Percentiles rank a stretch among this genome's conserved stretches.
phyloP scores from a whole-genome alignment of 1,140 invertebrate species.

The Drosophila yakuba region DNA sequence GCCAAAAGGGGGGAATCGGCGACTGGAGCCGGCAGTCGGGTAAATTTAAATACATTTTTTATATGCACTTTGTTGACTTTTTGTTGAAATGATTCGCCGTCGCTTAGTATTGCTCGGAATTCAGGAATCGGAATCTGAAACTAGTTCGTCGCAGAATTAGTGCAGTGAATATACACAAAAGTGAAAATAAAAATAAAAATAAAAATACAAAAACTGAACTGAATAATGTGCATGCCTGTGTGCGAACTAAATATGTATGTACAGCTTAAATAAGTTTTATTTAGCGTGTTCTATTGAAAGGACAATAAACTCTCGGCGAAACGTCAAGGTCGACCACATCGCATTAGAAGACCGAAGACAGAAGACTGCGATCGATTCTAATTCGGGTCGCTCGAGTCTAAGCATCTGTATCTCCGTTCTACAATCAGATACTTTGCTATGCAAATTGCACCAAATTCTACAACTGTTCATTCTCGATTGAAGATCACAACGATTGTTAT shows the following conservation, averaged over 20 bases:
- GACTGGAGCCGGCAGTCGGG: constrained; percentile 33
- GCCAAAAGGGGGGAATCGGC: not conserved
- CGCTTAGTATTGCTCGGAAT: constrained; percentile 31
- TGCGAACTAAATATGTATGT: constrained; percentile 27
- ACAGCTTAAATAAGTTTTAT: constrained; percentile 64
- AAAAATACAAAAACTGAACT: constrained; percentile 11
- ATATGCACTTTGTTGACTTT: constrained; percentile 73
- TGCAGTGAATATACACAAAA: constrained; percentile 68
- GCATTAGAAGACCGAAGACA: constrained; percentile 62
- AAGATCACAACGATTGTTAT: not conserved
- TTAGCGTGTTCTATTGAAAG: constrained; percentile 83
- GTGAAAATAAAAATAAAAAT: not conserved
- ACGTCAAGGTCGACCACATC: constrained; percentile 77
- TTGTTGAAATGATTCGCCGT: constrained; percentile 1
- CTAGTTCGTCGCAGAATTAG: constrained; percentile 75
- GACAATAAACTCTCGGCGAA: constrained; percentile 77
- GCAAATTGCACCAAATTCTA: constrained; percentile 10
- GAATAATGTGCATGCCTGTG: constrained; percentile 53
- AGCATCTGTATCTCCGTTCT: constrained; percentile 21
- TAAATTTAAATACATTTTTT: constrained; percentile 72
- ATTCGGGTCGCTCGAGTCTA: constrained; percentile 16
- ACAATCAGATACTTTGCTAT: constrained; percentile 14
- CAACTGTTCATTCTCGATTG: not conserved
- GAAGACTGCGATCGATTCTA: constrained; percentile 48
- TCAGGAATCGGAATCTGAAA: constrained; percentile 66